Conservation (phyloP, 2,888 invertebrate species). For the Crepidodera aurea region DNA sequence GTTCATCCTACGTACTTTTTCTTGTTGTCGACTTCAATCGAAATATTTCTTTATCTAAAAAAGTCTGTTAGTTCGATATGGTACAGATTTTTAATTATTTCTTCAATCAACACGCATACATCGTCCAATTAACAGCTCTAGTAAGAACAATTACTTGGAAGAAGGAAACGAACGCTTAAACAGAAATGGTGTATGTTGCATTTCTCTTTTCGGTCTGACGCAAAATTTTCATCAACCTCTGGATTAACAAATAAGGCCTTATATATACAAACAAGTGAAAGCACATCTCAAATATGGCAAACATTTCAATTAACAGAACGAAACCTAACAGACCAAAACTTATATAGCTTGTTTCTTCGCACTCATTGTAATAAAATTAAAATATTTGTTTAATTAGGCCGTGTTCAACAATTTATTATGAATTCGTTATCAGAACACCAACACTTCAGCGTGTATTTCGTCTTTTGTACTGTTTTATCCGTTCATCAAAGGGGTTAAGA, state of each 20-base stretch:
- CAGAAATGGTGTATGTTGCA: conserved; percentile 23
- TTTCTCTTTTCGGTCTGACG: conserved; percentile 24
- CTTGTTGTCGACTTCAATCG: no score
- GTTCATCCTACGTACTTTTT: no score
- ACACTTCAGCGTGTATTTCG: background rate
- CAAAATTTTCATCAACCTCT: conserved; percentile 31
- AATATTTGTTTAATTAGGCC: conserved; percentile 48
- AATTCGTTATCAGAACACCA: conserved; percentile 23
- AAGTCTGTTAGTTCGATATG: no score
- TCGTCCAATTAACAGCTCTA: conserved; percentile 28
- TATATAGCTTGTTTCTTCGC: conserved; percentile 44
- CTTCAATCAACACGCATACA: conserved; percentile 12
- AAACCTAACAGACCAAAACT: conserved; percentile 47
- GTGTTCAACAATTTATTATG: conserved; percentile 43
- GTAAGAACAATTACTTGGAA: conserved; percentile 27
- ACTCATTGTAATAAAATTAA: conserved; percentile 49
- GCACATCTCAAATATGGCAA: conserved; percentile 45
- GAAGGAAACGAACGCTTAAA: conserved; percentile 27
- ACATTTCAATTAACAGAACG: conserved; percentile 48
- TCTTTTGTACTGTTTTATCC: conserved; percentile 16
- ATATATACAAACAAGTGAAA: conserved; percentile 42
- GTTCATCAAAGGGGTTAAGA: conserved; percentile 13
- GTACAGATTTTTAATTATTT: background rate
- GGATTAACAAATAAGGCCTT: conserved; percentile 41
- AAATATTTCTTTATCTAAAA: no score